Percentiles rank a stretch among this genome's conserved stretches.
Evolutionary conservation across 2,888 invertebrate genomes (phyloP).

Genomic region (Oligia fasciuncula): DNA sequence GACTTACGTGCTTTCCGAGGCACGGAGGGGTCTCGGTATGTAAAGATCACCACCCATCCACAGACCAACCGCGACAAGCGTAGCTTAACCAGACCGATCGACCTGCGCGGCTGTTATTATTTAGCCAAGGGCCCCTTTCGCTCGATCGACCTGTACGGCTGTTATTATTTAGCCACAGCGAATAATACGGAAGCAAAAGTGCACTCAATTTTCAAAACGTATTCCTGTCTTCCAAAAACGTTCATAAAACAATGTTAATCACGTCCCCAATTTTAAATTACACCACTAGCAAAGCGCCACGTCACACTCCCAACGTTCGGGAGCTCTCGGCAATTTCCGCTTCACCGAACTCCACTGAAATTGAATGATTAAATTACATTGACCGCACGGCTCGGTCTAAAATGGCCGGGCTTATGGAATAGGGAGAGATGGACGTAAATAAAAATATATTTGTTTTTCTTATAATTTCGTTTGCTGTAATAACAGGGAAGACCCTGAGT

Average conservation of each 20-base stretch:
- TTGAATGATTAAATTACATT: constrained; percentile 64
- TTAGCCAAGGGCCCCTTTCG: too few relatives aligned
- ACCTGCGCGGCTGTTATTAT: too few relatives aligned
- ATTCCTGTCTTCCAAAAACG: neutral
- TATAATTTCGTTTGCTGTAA: constrained; percentile 46
- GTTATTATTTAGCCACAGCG: too few relatives aligned
- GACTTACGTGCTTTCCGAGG: too few relatives aligned
- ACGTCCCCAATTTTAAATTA: constrained; percentile 28
- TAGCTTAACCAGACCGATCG: too few relatives aligned
- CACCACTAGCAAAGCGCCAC: constrained; percentile 24
- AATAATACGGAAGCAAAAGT: neutral
- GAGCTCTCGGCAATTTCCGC: constrained; percentile 53
- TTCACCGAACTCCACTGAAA: constrained; percentile 40
- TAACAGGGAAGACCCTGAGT: constrained; percentile 7
- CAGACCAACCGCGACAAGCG: too few relatives aligned
- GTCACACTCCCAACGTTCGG: constrained; percentile 37
- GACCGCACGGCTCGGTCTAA: constrained; percentile 41
- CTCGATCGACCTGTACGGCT: too few relatives aligned
- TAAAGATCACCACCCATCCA: too few relatives aligned
- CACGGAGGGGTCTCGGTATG: too few relatives aligned
- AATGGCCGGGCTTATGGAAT: constrained; percentile 37
- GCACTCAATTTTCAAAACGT: neutral
- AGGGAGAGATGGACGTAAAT: constrained; percentile 31
- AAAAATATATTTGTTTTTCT: constrained; percentile 45
- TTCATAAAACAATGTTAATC: constrained; percentile 14